Conservation (phyloP, 2,888 invertebrate genomes). For the Hirtodrosophila trivittata region DNA sequence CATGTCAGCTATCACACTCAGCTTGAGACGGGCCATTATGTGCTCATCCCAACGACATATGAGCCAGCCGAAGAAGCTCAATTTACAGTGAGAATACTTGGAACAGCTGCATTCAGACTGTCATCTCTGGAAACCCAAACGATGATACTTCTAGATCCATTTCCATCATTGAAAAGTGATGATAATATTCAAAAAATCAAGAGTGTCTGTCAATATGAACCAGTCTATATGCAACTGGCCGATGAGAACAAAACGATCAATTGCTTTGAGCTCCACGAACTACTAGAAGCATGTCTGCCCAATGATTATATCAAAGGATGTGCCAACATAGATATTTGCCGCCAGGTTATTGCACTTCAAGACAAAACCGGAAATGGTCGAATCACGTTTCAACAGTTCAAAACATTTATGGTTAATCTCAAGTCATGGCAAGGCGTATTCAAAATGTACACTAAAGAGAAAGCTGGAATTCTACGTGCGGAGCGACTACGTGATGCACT, state of each 20-base stretch:
- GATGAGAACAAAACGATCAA: conserved; percentile 95
- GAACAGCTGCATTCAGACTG: conserved; percentile 90
- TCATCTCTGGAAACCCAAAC: conserved; percentile 88
- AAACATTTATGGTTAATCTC: conserved; percentile 95
- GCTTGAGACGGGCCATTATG: conserved; percentile 91
- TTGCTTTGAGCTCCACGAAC: conserved; percentile 94
- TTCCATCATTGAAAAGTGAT: conserved; percentile 83
- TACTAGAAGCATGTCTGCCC: conserved; percentile 94
- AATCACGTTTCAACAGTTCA: conserved; percentile 93
- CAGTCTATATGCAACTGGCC: conserved; percentile 94
- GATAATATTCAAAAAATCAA: conserved; percentile 84
- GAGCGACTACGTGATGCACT: conserved; percentile 93
- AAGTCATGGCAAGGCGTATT: conserved; percentile 96
- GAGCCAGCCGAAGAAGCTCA: conserved; percentile 95
- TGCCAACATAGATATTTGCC: conserved; percentile 95
- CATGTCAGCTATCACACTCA: conserved; percentile 93
- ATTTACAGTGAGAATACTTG: conserved; percentile 93
- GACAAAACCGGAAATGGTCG: conserved; percentile 92
- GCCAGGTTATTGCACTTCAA: conserved; percentile 94
- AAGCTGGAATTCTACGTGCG: conserved; percentile 94
- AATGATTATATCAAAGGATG: conserved; percentile 98
- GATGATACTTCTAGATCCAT: conserved; percentile 83
- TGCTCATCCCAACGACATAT: conserved; percentile 95
- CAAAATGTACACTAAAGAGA: conserved; percentile 94
- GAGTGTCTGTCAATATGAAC: conserved; percentile 90